Conservation (phyloP, 2,888 invertebrate genomes). For the Ichneumon xanthorius region DNA sequence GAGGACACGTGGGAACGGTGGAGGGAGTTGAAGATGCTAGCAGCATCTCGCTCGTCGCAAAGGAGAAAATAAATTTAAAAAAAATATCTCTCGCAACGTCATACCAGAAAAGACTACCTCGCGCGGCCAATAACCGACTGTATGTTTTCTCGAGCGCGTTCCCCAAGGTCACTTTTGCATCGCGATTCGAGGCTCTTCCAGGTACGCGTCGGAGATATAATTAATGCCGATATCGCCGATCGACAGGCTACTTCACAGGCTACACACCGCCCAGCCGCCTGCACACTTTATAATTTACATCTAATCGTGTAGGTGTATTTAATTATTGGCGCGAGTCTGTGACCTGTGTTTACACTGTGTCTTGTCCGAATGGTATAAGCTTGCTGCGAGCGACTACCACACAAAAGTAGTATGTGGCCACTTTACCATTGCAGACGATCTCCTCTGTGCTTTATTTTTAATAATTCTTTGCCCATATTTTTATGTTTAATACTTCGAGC, state of each 20-base stretch:
- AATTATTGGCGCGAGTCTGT: too few relatives aligned
- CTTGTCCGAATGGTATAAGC: too few relatives aligned
- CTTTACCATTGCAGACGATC: too few relatives aligned
- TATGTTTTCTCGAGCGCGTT: background rate
- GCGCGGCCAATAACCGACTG: slow-evolving; percentile 44
- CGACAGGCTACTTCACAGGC: background rate
- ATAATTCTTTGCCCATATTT: too few relatives aligned
- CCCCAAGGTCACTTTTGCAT: slow-evolving; percentile 21
- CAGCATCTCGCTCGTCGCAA: background rate
- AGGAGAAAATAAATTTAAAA: background rate
- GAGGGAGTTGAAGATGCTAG: background rate
- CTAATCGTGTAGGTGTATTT: too few relatives aligned
- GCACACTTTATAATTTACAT: too few relatives aligned
- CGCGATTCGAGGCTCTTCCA: slow-evolving; percentile 22
- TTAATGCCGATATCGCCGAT: slow-evolving; percentile 31
- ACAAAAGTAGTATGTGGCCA: too few relatives aligned
- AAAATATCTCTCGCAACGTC: background rate
- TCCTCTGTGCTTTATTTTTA: too few relatives aligned
- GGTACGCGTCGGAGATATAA: slow-evolving; percentile 30
- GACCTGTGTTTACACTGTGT: too few relatives aligned
- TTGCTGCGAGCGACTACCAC: too few relatives aligned
- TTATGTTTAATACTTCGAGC: too few relatives aligned
- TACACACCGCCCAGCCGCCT: too few relatives aligned
- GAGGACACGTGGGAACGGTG: background rate
- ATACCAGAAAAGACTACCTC: background rate